These are phyloP conservation scores for Numenius phaeopus DNA, from an alignment of 2,797 vertebrate species.

Conservation along the genomic window DNA sequence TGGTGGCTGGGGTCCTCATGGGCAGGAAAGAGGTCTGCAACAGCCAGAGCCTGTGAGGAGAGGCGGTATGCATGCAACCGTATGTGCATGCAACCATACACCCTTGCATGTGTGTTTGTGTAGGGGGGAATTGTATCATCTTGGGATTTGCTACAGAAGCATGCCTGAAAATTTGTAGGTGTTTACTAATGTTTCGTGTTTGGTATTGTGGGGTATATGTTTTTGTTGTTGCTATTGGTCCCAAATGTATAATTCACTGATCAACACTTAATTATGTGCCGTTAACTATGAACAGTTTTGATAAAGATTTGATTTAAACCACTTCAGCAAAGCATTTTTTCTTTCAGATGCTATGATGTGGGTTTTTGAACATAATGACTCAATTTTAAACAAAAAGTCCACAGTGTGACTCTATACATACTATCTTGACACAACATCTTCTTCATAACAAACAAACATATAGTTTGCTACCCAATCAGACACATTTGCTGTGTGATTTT, in stretches of 20 bases:
- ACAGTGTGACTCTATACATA: background rate
- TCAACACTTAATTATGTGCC: background rate
- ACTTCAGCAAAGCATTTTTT: background rate
- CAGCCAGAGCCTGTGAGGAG: accelerated
- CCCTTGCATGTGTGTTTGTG: accelerated
- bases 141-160: background rate
- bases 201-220: background rate
- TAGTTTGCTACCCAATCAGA: background rate
- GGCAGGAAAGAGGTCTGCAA: background rate
- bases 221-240: background rate
- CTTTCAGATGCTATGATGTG: background rate
- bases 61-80: accelerated
- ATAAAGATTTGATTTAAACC: background rate
- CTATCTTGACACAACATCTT: background rate
- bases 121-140: background rate
- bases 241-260: background rate
- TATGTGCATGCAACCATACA: accelerated
- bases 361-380: background rate
- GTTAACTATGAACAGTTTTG: background rate
- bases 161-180: background rate
- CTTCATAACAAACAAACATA: background rate
- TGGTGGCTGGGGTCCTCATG: accelerated
- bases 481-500: background rate
- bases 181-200: background rate
- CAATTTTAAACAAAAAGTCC: background rate